Evolutionary conservation across 2,888 invertebrate genomes (phyloP), one percentile per base, ranked within the genome.

Genomic region (Caenorhabditis afra): DNA sequence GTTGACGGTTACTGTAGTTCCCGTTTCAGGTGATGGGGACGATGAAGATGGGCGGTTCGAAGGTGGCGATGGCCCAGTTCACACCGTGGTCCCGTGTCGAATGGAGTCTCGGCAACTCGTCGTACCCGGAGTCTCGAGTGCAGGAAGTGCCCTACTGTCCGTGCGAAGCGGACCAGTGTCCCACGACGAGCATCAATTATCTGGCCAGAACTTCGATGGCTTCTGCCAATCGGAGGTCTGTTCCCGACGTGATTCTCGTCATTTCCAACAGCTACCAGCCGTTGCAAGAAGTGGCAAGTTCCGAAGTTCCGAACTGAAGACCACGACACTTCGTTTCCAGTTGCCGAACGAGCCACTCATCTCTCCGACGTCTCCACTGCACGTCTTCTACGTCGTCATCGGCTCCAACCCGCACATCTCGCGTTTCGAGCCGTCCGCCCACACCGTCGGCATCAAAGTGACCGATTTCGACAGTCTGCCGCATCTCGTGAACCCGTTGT

Each of bases 291-390:
- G 73, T 87, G 59, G 87, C 85, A 44, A 76, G 67, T 61, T 29
- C 7, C 29, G n/a, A n/a, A 0, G 18, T 41, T 35, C 47, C 16
- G 3, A 16, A 16, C 47, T 47, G 1, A 3, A 47, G 4, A 3
- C 8, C 1, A 39, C 41, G 16, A 10, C 22, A 14, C 5, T 10
- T 11, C 37, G 10, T 59, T 65, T 79, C 14, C 64, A 82, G 80
- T 76, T 74, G 1, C 58, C 70, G 2, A 81, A 77, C 45, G 88
- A 88, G 68, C 68, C 85, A 14, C 73, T 88, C 8, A 79, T 89
- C 29, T 81, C 85, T 16, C 88, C 88, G 4, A 57, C 67, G n/a
- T 88, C 88, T 35, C 87, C 87, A n/a, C 87, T 86, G 12, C 88
- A 88, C 67, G 85, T 85, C n/a, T 88, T 89, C 71, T 78, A 86